A percentile compares a stretch with the other conserved stretches of the same genome.
Evolutionary conservation across 2,888 invertebrate genomes (phyloP).

Genomic region (Chirona hameri): DNA sequence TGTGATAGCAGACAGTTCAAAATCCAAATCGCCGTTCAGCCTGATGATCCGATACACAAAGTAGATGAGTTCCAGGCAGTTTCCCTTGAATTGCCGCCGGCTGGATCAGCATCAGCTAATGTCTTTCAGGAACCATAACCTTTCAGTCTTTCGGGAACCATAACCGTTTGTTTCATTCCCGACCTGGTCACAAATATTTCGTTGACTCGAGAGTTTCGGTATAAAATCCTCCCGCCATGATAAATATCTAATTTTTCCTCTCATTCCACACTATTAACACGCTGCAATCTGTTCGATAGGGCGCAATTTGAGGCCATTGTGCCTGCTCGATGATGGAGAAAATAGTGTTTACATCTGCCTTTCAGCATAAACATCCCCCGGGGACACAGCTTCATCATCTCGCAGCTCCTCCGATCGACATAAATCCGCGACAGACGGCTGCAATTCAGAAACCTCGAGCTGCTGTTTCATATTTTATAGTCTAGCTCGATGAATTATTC

Average conservation of each 20-base stretch:
- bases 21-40: too few species aligned
- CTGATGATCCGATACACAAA: too few species aligned
- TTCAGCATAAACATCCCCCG: background rate
- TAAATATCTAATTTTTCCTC: background rate
- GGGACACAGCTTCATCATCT: background rate
- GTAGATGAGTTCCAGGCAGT: too few species aligned
- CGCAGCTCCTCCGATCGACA: background rate
- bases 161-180: too few species aligned
- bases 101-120: too few species aligned
- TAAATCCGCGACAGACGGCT: background rate
- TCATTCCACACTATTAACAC: background rate
- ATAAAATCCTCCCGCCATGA: background rate
- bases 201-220: background rate
- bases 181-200: too few species aligned
- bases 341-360: background rate
- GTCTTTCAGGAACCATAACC: too few species aligned
- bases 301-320: background rate
- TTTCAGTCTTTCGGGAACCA: too few species aligned
- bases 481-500: background rate
- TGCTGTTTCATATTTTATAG: background rate
- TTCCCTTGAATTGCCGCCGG: too few species aligned
- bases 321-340: background rate
- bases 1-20: too few species aligned
- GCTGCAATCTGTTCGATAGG: background rate
- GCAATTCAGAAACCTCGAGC: background rate